phyloP scores from a whole-genome alignment of 2,113 vertebrate genomes.

The Tonatia bakeri region DNA sequence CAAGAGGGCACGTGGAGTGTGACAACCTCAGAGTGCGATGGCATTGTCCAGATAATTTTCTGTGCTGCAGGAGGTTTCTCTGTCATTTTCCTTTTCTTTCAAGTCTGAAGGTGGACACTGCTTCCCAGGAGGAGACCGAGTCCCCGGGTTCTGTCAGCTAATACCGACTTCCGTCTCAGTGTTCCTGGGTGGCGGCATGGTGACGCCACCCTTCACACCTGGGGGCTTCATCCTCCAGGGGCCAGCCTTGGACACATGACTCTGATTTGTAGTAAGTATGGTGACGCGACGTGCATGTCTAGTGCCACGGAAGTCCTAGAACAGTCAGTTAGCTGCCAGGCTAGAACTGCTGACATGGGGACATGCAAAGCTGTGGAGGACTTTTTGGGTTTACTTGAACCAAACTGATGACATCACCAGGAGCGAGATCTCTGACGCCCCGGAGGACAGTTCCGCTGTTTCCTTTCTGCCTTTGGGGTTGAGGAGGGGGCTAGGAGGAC shows the following conservation, averaged over 20 bases:
- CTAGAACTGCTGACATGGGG: neutral
- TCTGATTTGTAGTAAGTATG: neutral
- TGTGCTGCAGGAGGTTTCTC: accelerated
- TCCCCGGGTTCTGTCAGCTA: accelerated
- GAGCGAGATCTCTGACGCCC: neutral
- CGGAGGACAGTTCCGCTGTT: neutral
- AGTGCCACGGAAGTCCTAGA: neutral
- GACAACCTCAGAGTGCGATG: neutral
- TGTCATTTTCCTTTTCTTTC: neutral
- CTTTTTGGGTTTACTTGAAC: neutral
- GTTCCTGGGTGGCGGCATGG: accelerated
- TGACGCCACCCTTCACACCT: accelerated
- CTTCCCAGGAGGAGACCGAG: neutral
- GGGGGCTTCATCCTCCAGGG: neutral
- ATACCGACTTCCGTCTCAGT: accelerated
- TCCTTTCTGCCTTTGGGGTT: neutral
- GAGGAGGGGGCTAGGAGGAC: neutral
- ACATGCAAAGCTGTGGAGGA: neutral
- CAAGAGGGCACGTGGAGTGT: neutral
- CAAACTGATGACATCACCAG: neutral
- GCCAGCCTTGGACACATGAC: accelerated
- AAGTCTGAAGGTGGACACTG: neutral
- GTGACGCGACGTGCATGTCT: accelerated
- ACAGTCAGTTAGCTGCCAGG: neutral
- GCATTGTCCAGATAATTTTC: neutral